Percentiles rank a stretch among this genome's conserved stretches.
These are phyloP conservation scores for Sturnus vulgaris DNA, from an alignment of 2,113 vertebrate genomes.

Conservation along the genomic window DNA sequence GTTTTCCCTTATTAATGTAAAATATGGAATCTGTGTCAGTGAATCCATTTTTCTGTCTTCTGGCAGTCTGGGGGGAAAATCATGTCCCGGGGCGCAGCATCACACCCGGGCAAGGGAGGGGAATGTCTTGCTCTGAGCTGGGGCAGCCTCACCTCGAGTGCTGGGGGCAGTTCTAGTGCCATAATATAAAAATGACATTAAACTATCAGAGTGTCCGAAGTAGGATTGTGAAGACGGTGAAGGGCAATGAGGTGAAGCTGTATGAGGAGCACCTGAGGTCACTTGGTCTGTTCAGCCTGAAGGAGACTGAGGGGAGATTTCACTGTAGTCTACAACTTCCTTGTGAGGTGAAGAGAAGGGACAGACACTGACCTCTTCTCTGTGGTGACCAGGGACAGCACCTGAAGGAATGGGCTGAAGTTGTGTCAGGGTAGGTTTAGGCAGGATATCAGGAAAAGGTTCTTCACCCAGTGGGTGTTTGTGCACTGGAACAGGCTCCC, in stretches of 20 bases:
- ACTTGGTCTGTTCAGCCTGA: background rate
- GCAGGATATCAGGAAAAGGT: rapidly evolving
- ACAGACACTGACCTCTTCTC: background rate
- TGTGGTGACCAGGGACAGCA: background rate
- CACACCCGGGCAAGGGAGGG: background rate
- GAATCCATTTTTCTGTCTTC: background rate
- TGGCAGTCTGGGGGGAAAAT: background rate
- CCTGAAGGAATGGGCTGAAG: rapidly evolving
- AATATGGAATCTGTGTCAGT: background rate
- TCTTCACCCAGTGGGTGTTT: background rate
- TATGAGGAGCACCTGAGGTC: rapidly evolving
- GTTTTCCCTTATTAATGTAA: background rate
- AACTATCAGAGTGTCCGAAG: rapidly evolving
- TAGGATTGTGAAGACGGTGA: background rate
- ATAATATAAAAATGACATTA: rapidly evolving
- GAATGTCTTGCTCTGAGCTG: rapidly evolving
- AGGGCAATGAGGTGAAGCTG: rapidly evolving
- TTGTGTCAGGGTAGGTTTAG: background rate
- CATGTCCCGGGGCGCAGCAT: background rate
- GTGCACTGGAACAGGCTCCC: background rate
- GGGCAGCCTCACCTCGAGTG: rapidly evolving
- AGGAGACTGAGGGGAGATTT: rapidly evolving
- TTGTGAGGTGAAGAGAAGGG: rapidly evolving
- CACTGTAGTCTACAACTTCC: rapidly evolving
- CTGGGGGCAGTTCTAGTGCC: rapidly evolving